Evolutionary conservation across 2,113 vertebrate species (phyloP).

Genomic region (Galbula dea): DNA sequence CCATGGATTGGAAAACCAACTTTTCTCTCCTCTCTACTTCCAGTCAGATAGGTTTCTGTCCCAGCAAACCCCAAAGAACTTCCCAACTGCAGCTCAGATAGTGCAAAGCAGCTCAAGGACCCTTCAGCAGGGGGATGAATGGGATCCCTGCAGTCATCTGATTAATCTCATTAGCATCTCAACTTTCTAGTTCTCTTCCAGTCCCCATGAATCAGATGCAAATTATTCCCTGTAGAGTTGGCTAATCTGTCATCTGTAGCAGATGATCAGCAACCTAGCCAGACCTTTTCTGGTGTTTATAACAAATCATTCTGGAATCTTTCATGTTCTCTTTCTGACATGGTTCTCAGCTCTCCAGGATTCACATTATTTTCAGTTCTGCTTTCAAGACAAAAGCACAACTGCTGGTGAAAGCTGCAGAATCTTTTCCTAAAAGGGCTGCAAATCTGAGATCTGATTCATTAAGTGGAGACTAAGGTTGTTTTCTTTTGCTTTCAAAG

Average conservation of each 20-base stretch:
- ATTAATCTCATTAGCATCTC: conserved; percentile 36
- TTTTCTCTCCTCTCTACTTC: conserved; percentile 7
- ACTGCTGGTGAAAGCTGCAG: not conserved
- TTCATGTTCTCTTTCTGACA: not conserved
- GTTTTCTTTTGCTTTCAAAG: not conserved
- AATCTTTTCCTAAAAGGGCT: not conserved
- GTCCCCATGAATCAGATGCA: conserved; percentile 5
- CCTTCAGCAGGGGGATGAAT: not conserved
- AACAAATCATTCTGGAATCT: not conserved
- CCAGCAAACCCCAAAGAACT: not conserved
- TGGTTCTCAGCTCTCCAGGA: not conserved
- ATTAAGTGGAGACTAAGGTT: not conserved
- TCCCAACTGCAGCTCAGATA: not conserved
- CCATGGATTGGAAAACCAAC: conserved; percentile 21
- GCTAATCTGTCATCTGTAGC: not conserved
- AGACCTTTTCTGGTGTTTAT: not conserved
- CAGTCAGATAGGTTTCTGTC: not conserved
- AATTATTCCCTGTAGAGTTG: not conserved
- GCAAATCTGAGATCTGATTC: not conserved
- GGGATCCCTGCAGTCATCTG: not conserved
- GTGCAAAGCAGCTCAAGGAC: not conserved
- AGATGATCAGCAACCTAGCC: not conserved
- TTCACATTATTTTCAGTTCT: not conserved
- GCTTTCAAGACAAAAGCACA: not conserved
- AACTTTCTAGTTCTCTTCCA: not conserved